phyloP scores from a whole-genome alignment of 2,888 invertebrate genomes.

The Agrochola lota region DNA sequence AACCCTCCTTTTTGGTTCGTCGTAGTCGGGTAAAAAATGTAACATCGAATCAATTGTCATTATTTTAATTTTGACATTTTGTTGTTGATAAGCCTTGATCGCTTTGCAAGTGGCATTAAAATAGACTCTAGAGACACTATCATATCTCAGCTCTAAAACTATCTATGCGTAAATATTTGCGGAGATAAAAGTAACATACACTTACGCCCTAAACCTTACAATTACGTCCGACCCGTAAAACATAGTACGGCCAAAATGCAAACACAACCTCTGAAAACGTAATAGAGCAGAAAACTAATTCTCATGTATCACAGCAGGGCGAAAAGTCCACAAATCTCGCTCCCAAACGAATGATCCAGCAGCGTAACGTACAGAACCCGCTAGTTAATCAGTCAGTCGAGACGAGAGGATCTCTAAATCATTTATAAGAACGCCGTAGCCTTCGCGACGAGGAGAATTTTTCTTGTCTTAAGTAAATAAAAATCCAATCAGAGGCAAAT shows the following conservation, averaged over 20 bases:
- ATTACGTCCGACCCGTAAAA: not conserved
- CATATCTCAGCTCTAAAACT: not conserved
- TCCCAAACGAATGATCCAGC: conserved; percentile 54
- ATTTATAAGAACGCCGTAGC: conserved; percentile 86
- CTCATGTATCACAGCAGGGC: conserved; percentile 45
- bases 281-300: conserved; percentile 46
- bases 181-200: not conserved
- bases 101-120: too few species aligned
- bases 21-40: not conserved
- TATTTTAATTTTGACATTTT: not conserved
- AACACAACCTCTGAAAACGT: conserved; percentile 10
- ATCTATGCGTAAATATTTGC: not conserved
- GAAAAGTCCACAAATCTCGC: conserved; percentile 56
- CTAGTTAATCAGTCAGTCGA: conserved; percentile 79
- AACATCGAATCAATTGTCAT: not conserved
- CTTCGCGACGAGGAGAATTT: conserved; percentile 80
- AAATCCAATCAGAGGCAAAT: conserved; percentile 90
- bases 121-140: not conserved
- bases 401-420: conserved; percentile 79
- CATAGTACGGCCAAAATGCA: not conserved
- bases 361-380: conserved; percentile 61
- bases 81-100: not conserved
- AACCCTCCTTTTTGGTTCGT: too few species aligned
- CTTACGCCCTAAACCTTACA: not conserved
- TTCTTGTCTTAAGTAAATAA: conserved; percentile 91